Evolutionary conservation across 2,888 invertebrate genomes (phyloP).

Genomic region (Exephanes ischioxanthus): DNA sequence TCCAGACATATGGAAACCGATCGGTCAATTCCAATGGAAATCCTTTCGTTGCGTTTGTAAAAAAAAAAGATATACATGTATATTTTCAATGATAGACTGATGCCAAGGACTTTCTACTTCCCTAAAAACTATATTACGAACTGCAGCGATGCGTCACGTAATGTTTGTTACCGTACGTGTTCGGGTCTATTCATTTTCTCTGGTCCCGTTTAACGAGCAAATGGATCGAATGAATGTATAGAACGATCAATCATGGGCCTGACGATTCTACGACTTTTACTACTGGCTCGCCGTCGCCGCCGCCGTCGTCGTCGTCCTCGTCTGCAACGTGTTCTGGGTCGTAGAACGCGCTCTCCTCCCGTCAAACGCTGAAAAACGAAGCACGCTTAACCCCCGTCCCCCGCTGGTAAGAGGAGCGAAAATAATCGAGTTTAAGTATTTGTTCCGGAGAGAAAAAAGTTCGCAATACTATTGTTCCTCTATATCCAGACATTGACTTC

Average conservation of each 20-base stretch:
- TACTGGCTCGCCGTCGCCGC: conserved; percentile 32
- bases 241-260: conserved; percentile 51
- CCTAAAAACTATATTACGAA: conserved; percentile 4
- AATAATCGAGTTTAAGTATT: conserved; percentile 49
- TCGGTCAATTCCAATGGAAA: neutral
- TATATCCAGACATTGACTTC: conserved; percentile 14
- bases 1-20: neutral
- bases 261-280: conserved; percentile 48
- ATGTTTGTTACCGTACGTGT: conserved; percentile 2
- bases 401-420: conserved; percentile 17
- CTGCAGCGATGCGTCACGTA: neutral
- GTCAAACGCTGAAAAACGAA: conserved; percentile 5
- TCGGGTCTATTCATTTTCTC: conserved; percentile 24
- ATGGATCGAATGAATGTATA: conserved; percentile 24
- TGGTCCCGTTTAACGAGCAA: conserved; percentile 7
- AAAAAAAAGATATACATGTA: neutral
- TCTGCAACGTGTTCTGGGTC: conserved; percentile 42
- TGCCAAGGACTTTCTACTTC: neutral
- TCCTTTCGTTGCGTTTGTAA: neutral
- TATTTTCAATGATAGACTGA: neutral
- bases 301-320: conserved; percentile 19
- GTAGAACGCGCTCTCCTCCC: conserved; percentile 5
- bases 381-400: neutral
- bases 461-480: neutral
- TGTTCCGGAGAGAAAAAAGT: conserved; percentile 9